Conservation (phyloP, 2,113 vertebrate species). For the Channa argus region DNA sequence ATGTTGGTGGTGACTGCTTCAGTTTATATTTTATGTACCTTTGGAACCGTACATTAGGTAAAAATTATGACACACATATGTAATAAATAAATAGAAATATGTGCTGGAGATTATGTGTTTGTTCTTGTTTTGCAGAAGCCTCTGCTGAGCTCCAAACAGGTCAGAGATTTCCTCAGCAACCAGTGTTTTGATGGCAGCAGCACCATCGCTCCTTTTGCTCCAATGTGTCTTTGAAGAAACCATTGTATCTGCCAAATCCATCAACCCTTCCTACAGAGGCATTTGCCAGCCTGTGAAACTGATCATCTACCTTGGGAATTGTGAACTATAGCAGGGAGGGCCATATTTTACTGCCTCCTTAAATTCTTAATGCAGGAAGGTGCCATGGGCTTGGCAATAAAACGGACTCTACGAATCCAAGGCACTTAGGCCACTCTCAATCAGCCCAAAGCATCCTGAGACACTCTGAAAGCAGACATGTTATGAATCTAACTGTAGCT, state of each 20-base stretch:
- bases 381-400: conserved; percentile 66
- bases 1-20: no score
- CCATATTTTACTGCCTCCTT: conserved; percentile 77
- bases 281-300: conserved; percentile 78
- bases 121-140: conserved; percentile 1
- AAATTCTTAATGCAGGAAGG: conserved; percentile 79
- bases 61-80: no score
- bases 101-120: background rate
- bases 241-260: conserved; percentile 79
- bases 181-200: conserved; percentile 56
- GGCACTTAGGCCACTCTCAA: conserved; percentile 47
- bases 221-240: conserved; percentile 74
- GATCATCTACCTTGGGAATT: conserved; percentile 79
- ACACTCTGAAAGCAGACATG: conserved; percentile 67
- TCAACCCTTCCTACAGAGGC: conserved; percentile 73
- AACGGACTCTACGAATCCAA: conserved; percentile 64
- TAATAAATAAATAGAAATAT: no score
- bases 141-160: conserved; percentile 49
- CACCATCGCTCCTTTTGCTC: conserved; percentile 66
- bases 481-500: conserved; percentile 59
- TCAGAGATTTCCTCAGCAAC: conserved; percentile 50
- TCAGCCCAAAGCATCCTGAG: conserved; percentile 66
- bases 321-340: conserved; percentile 46
- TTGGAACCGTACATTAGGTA: no score
- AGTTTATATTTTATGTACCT: no score